Conservation (phyloP, 2,113 vertebrate genomes). For the Taxidea taxus region DNA sequence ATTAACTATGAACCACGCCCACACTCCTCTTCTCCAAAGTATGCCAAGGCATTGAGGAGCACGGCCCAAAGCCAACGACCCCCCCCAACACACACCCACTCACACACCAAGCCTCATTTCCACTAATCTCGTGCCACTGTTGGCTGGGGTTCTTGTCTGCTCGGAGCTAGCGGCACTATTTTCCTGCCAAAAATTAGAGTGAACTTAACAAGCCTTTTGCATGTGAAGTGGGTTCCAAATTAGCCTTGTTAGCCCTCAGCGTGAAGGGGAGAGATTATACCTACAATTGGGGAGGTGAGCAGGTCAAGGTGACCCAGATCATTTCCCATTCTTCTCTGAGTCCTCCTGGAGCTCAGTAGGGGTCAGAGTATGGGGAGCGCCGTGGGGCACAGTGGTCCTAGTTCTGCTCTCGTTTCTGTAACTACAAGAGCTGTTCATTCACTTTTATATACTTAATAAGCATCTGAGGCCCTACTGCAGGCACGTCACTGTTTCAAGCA, state of each 20-base stretch:
- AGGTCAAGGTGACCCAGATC: neutral
- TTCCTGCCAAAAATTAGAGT: neutral
- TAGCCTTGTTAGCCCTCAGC: neutral
- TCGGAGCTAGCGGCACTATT: neutral
- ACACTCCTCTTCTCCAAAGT: neutral
- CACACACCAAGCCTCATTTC: neutral
- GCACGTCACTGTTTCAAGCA: neutral
- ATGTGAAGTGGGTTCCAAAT: conserved; percentile 18
- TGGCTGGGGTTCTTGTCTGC: neutral
- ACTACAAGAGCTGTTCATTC: neutral
- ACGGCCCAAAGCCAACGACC: neutral
- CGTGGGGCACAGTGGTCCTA: neutral
- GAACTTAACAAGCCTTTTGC: conserved; percentile 4
- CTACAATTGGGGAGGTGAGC: neutral
- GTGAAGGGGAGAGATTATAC: neutral
- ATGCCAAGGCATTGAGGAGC: neutral
- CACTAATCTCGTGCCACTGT: neutral
- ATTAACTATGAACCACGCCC: neutral
- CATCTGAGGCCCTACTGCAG: neutral
- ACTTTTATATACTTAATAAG: neutral
- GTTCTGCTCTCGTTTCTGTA: neutral
- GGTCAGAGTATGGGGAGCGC: neutral
- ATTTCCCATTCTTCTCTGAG: neutral
- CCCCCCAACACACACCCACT: neutral
- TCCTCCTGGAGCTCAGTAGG: neutral